Conservation (phyloP, 2,888 invertebrate genomes). For the Fragum sueziense region DNA sequence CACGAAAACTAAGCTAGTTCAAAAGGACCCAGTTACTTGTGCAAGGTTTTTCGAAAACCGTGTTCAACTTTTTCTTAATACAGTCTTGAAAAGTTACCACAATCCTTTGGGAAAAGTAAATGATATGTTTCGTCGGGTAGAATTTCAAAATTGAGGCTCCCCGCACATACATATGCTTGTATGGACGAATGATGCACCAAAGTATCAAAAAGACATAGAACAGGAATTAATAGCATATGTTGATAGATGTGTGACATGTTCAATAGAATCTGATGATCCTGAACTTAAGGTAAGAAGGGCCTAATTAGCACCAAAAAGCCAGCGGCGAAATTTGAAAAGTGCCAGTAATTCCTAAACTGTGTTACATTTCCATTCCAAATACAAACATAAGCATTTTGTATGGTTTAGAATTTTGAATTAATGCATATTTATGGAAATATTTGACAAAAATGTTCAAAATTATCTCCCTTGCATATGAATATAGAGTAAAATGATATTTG, state of each 20-base stretch:
- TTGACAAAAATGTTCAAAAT: too few species aligned
- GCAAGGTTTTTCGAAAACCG: constrained; percentile 21
- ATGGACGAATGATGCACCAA: too few species aligned
- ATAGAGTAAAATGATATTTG: too few species aligned
- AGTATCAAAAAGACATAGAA: neutral
- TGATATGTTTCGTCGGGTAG: constrained; percentile 19
- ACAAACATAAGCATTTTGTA: too few species aligned
- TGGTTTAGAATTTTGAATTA: too few species aligned
- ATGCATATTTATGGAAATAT: too few species aligned
- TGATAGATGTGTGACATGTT: constrained; percentile 34
- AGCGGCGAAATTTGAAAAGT: too few species aligned
- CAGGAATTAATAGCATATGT: constrained; percentile 14
- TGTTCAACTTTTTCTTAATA: neutral
- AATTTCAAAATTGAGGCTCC: constrained; percentile 16
- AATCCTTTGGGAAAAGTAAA: neutral
- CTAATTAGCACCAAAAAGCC: too few species aligned
- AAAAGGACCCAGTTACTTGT: constrained; percentile 36
- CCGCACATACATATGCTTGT: constrained; percentile 31
- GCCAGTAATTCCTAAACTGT: too few species aligned
- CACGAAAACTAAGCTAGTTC: constrained; percentile 1
- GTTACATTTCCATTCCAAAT: too few species aligned
- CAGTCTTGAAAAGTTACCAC: neutral
- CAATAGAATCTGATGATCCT: constrained; percentile 1
- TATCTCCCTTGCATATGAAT: too few species aligned
- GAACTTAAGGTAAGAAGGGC: too few species aligned